Percentiles rank a stretch among this genome's conserved stretches.
Conservation (phyloP, 2,888 invertebrate species). For the Caenorhabditis virilis region DNA sequence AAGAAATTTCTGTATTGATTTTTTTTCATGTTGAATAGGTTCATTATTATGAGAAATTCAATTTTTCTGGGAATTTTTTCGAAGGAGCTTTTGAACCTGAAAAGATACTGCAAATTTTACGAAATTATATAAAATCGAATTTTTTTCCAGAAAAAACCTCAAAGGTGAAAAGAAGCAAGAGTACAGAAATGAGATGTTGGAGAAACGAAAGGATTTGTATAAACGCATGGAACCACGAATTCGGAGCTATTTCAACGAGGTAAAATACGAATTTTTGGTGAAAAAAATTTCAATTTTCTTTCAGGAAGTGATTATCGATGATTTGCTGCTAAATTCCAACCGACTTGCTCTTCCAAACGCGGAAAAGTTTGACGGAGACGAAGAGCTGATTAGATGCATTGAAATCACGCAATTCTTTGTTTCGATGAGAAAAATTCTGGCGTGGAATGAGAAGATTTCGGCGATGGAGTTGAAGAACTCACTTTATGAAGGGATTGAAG, state of each 20-base stretch:
- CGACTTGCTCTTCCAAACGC: background rate
- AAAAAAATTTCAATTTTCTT: slow-evolving; percentile 6
- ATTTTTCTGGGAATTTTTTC: too few species aligned
- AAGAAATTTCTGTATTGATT: too few species aligned
- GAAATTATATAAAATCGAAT: too few species aligned
- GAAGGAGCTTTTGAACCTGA: too few species aligned
- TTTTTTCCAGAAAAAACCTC: slow-evolving; percentile 13
- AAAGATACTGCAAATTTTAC: too few species aligned
- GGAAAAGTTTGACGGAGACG: background rate
- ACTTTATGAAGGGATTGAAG: background rate
- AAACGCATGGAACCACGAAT: slow-evolving; percentile 10
- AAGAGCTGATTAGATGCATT: slow-evolving; percentile 15
- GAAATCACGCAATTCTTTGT: slow-evolving; percentile 32
- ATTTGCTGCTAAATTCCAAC: slow-evolving; percentile 4
- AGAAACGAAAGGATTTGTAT: slow-evolving; percentile 13
- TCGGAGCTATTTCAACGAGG: slow-evolving; percentile 6
- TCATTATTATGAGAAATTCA: too few species aligned
- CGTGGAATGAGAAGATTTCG: slow-evolving; percentile 20
- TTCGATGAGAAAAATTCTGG: slow-evolving; percentile 21
- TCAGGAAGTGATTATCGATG: slow-evolving; percentile 14
- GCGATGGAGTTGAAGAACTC: background rate
- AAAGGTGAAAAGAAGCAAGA: slow-evolving; percentile 15
- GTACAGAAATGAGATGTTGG: slow-evolving; percentile 7
- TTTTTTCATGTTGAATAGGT: too few species aligned
- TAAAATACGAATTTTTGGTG: slow-evolving; percentile 9